These are phyloP conservation scores for Dryas iulia DNA, from an alignment of 1,140 invertebrate genomes.

Conservation along the genomic window DNA sequence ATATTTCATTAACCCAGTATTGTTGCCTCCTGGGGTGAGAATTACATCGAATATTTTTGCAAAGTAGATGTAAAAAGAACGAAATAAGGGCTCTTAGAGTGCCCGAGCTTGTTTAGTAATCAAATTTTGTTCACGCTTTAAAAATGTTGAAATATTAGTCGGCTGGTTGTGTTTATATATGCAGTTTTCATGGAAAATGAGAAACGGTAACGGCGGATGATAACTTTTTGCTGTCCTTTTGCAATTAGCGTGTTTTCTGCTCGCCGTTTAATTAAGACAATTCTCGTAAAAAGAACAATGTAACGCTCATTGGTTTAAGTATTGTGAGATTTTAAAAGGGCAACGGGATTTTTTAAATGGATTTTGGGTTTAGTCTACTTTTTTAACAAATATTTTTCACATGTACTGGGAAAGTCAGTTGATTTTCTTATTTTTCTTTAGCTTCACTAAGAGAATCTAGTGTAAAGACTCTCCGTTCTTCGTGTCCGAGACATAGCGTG, in stretches of 20 bases:
- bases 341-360: background rate
- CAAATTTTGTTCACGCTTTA: conserved; percentile 39
- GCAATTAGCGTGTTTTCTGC: background rate
- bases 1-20: conserved; percentile 57
- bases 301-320: background rate
- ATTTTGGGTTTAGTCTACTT: background rate
- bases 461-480: too few relatives aligned
- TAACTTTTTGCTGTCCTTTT: background rate
- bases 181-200: background rate
- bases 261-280: background rate
- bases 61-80: conserved; percentile 44
- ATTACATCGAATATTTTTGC: conserved; percentile 50
- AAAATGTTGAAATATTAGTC: conserved; percentile 13
- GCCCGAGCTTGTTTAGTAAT: conserved; percentile 47
- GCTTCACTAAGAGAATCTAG: too few relatives aligned
- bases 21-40: conserved; percentile 38
- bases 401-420: background rate
- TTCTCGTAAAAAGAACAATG: background rate
- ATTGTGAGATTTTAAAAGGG: background rate
- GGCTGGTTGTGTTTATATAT: background rate
- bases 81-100: conserved; percentile 45
- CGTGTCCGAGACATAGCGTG: too few relatives aligned
- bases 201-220: background rate
- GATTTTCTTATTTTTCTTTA: too few relatives aligned
- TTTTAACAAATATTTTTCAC: background rate